Conservation (phyloP, 2,888 invertebrate genomes). For the Poecilus cupreus region DNA sequence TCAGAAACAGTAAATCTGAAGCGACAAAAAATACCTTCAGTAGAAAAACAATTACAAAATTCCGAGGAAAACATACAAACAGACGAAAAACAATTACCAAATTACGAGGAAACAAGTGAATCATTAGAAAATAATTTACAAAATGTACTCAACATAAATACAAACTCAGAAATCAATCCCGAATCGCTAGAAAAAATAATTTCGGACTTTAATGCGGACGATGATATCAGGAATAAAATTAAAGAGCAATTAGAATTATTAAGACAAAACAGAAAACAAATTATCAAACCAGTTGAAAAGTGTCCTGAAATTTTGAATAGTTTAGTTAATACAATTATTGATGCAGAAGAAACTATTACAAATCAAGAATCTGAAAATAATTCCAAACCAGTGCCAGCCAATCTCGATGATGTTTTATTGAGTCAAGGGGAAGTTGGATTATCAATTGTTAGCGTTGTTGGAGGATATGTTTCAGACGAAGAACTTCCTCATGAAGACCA, state of each 20-base stretch:
- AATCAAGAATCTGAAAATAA: slow-evolving; percentile 19
- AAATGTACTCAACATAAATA: background rate
- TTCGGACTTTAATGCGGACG: slow-evolving; percentile 60
- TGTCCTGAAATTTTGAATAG: background rate
- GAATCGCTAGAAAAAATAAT: background rate
- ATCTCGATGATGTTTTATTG: slow-evolving; percentile 47
- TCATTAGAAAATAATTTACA: background rate
- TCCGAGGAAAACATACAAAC: slow-evolving; percentile 14
- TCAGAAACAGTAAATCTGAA: background rate
- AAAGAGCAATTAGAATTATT: slow-evolving; percentile 64
- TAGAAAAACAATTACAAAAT: background rate
- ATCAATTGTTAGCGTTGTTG: slow-evolving; percentile 64
- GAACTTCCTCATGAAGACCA: slow-evolving; percentile 31
- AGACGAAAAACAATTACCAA: too few species aligned
- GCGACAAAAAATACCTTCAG: background rate
- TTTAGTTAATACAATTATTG: background rate
- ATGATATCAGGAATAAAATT: slow-evolving; percentile 64
- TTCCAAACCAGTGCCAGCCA: background rate
- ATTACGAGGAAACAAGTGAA: background rate
- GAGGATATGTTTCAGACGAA: slow-evolving; percentile 63
- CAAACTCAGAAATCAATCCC: background rate
- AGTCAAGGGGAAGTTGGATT: slow-evolving; percentile 62
- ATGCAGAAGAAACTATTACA: slow-evolving; percentile 1
- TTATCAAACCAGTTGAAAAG: background rate
- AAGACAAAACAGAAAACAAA: slow-evolving; percentile 60